Base-by-base conservation (phyloP, 2,797 vertebrate species). In the Geotrypetes seraphini region DNA sequence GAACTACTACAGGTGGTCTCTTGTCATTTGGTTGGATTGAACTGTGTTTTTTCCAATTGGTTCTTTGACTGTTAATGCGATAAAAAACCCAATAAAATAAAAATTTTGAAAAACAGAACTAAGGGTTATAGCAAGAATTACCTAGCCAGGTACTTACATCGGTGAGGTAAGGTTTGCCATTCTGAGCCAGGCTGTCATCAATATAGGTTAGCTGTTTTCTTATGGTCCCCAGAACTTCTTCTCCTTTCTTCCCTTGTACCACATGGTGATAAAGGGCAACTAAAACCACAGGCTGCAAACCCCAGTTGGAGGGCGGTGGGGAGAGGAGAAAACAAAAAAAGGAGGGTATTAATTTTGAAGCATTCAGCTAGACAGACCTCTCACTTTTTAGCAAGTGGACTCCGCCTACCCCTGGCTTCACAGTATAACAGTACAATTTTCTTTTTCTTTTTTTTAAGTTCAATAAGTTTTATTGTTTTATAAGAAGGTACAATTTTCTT, bases 211-310 rank as follows among this genome's bases (percentile, higher is more conserved):
- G 57, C 8, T 72, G 42, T 12, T 57, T 66, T 38, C 64, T 64
- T 29, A 94, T 60, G 5, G 53, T 32, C 10, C 33, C 53, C 10
- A 66, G 59, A 1, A 78, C 70, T 31, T 91, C 85, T 18, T 68
- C 64, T 21, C 50, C 67, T 27, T 57, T 75, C 66, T 82, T 88
- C 23, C 83, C 88, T 36, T 87, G 90, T 31, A 92, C 62, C 47
- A 84, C 74, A 39, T 73, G 69, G 39, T 70, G 40, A 31, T 89
- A 80, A 37, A 92, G 69, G 25, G 84, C 82, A 4, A 70, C 66
- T 1, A 68, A 48, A 40, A 88, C 49, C 1, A 50, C 67, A n/a
- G 90, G 88, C 91, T 95, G 57, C 17, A 24, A 5, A 31, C 37
- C 31, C n/a, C n/a, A 3, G n/a, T n/a, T n/a, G n/a, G 3, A 13